A percentile compares a stretch with the other conserved stretches of the same genome.
These are phyloP conservation scores for Homalodisca vitripennis DNA, from an alignment of 1,140 invertebrate species.

Conservation along the genomic window DNA sequence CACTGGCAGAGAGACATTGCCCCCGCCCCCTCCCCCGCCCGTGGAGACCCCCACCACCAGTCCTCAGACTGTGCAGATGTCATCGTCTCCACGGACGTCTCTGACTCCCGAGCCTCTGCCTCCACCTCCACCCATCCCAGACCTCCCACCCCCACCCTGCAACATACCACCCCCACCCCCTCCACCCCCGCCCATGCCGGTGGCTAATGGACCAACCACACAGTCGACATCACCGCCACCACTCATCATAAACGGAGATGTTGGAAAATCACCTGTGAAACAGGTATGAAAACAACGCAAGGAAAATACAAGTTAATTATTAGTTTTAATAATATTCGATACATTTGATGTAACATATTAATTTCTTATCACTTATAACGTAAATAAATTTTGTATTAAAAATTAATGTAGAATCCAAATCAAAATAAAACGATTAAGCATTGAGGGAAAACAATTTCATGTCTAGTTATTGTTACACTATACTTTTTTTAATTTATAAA, in stretches of 20 bases:
- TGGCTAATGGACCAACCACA: conserved; percentile 49
- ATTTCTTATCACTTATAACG: no score
- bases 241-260: conserved; percentile 56
- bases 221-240: conserved; percentile 58
- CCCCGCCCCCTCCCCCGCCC: conserved; percentile 80
- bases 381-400: no score
- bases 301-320: not conserved
- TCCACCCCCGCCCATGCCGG: conserved; percentile 65
- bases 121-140: conserved; percentile 59
- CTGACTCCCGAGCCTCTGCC: conserved; percentile 53
- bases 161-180: conserved; percentile 56
- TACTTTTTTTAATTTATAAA: no score
- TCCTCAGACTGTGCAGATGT: conserved; percentile 39
- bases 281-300: conserved; percentile 38
- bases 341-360: not conserved
- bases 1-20: conserved; percentile 68
- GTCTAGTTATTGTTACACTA: no score
- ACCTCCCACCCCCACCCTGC: conserved; percentile 55
- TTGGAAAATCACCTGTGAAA: conserved; percentile 50
- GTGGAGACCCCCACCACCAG: conserved; percentile 55
- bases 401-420: no score
- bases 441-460: no score
- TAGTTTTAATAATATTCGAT: no score
- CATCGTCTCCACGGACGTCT: conserved; percentile 49
- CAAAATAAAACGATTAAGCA: no score